Percentiles rank a stretch among this genome's conserved stretches.
phyloP scores from a whole-genome alignment of 2,888 invertebrate genomes.

The Apocheima hispidaria region DNA sequence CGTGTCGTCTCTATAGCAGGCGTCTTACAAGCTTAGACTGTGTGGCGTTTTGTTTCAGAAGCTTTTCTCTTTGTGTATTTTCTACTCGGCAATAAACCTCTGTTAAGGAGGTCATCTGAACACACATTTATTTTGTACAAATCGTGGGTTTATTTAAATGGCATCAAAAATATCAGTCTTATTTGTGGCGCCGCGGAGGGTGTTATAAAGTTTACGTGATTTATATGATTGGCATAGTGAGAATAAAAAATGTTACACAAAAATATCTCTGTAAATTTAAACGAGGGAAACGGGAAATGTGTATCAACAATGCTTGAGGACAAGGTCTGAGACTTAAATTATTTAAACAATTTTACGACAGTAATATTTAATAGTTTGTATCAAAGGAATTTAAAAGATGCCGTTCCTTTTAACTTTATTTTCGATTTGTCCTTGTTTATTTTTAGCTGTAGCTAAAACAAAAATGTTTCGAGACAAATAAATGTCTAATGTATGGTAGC shows the following conservation, averaged over 20 bases:
- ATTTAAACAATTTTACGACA: background rate
- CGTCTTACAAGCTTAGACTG: no score
- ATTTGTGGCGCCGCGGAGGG: conserved; percentile 44
- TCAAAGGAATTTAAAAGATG: background rate
- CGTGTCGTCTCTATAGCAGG: no score
- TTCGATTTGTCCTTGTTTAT: conserved; percentile 2
- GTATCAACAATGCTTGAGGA: conserved; percentile 29
- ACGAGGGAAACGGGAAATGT: conserved; percentile 17
- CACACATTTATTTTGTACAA: conserved; percentile 63
- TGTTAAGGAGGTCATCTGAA: conserved; percentile 72
- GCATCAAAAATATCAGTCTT: conserved; percentile 51
- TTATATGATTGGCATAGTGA: conserved; percentile 30
- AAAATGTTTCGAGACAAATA: background rate
- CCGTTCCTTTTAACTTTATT: background rate
- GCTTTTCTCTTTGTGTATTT: background rate
- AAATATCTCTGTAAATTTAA: conserved; percentile 21
- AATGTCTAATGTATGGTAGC: no score
- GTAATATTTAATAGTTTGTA: background rate
- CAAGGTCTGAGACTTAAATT: conserved; percentile 27
- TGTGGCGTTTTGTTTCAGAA: background rate
- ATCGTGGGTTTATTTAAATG: conserved; percentile 58
- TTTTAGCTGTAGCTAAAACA: background rate
- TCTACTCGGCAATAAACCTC: conserved; percentile 52
- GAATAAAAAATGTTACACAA: conserved; percentile 28
- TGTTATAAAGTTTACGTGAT: conserved; percentile 28